Percentiles rank a stretch among this genome's conserved stretches.
Evolutionary conservation across 2,797 vertebrate genomes (phyloP).

Genomic region (Cryptoprocta ferox): DNA sequence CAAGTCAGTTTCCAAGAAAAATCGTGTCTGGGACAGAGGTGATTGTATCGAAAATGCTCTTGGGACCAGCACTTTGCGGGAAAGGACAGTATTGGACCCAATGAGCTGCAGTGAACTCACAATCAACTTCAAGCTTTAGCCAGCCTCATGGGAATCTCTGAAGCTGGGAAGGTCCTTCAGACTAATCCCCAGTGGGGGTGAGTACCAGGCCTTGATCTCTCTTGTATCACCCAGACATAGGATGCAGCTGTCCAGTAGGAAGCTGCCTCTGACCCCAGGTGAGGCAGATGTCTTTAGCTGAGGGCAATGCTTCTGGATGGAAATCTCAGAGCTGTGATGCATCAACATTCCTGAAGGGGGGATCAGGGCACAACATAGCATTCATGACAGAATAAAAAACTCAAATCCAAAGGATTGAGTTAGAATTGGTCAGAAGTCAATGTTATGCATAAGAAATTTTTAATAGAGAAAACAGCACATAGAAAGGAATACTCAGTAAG

Average conservation of each 20-base stretch:
- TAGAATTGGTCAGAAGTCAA: not conserved
- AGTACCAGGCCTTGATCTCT: not conserved
- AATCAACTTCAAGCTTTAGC: not conserved
- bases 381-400: not conserved
- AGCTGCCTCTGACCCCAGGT: not conserved
- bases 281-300: not conserved
- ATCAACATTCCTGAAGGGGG: not conserved
- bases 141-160: not conserved
- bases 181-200: not conserved
- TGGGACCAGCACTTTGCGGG: not conserved
- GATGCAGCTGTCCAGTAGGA: not conserved
- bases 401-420: not conserved
- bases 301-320: not conserved
- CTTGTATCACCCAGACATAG: not conserved
- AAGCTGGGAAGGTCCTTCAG: not conserved
- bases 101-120: not conserved
- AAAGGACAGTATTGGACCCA: not conserved
- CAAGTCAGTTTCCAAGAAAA: not conserved
- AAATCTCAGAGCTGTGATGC: not conserved
- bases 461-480: not conserved
- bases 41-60: not conserved
- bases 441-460: not conserved
- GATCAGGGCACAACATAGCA: not conserved
- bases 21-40: not conserved
- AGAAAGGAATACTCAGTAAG: not conserved